Evolutionary conservation across 2,888 invertebrate genomes (phyloP).

Genomic region (Synanthedon andrenaeformis): DNA sequence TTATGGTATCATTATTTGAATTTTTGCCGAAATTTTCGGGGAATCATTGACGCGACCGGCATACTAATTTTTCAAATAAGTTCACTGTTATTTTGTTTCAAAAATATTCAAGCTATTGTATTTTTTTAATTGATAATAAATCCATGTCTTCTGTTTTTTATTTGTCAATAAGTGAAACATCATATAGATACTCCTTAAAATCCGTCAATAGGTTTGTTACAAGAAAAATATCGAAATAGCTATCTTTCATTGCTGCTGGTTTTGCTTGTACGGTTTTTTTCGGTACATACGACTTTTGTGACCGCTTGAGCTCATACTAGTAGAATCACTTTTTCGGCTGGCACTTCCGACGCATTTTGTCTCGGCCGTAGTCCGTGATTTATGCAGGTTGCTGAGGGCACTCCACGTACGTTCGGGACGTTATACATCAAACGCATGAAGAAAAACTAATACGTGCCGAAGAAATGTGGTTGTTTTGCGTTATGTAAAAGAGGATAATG

Average conservation of each 20-base stretch:
- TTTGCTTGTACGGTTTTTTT: slow-evolving; percentile 61
- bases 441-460: slow-evolving; percentile 33
- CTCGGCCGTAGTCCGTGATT: slow-evolving; percentile 35
- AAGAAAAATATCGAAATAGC: slow-evolving; percentile 14
- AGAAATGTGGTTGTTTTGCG: slow-evolving; percentile 39
- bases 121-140: too few species aligned
- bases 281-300: slow-evolving; percentile 48
- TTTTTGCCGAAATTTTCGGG: slow-evolving; percentile 57
- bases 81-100: too few species aligned
- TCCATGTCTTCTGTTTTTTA: too few species aligned
- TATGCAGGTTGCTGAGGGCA: slow-evolving; percentile 23
- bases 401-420: slow-evolving; percentile 22
- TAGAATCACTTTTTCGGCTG: slow-evolving; percentile 48
- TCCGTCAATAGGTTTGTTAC: too few species aligned
- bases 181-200: too few species aligned
- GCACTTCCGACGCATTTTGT: slow-evolving; percentile 40
- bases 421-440: slow-evolving; percentile 25
- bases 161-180: too few species aligned
- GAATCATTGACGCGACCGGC: slow-evolving; percentile 50
- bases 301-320: slow-evolving; percentile 32
- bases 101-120: too few species aligned
- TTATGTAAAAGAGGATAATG: slow-evolving; percentile 36
- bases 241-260: slow-evolving; percentile 63
- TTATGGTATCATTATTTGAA: slow-evolving; percentile 64
- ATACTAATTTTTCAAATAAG: slow-evolving; percentile 55